Evolutionary conservation across 2,797 vertebrate genomes (phyloP).

Genomic region (Leptoclinus maculatus): DNA sequence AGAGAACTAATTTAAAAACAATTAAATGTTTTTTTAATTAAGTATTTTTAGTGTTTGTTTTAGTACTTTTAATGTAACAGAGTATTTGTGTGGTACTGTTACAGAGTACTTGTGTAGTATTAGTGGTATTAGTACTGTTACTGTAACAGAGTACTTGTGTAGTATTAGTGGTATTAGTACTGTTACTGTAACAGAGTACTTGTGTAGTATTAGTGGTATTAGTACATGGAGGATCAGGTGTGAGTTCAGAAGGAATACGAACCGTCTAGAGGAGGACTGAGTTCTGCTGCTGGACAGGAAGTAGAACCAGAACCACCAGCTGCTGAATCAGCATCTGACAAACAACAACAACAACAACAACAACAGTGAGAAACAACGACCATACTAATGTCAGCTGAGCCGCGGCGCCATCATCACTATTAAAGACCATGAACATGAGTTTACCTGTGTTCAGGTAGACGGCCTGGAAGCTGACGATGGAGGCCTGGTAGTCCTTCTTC

Average conservation of each 20-base stretch:
- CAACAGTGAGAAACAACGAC: neutral
- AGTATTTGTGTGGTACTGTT: no score
- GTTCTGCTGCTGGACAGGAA: conserved; percentile 67
- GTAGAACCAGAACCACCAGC: conserved; percentile 46
- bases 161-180: neutral
- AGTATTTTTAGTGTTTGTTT: no score
- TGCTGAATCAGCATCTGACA: conserved; percentile 81
- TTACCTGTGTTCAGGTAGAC: conserved; percentile 90
- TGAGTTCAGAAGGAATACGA: conserved; percentile 8
- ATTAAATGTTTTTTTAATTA: no score
- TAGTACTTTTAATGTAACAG: no score
- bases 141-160: no score
- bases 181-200: no score
- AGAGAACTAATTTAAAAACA: no score
- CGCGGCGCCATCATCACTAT: neutral
- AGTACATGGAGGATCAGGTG: neutral
- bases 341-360: conserved; percentile 1
- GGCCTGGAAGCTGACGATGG: conserved; percentile 84
- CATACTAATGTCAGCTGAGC: neutral
- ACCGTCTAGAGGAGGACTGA: conserved; percentile 54
- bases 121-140: no score
- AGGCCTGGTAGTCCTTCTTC: conserved; percentile 76
- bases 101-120: no score
- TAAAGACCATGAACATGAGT: neutral
- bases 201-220: neutral